phyloP scores from a whole-genome alignment of 2,113 vertebrate genomes.

The Onychostruthus taczanowskii region DNA sequence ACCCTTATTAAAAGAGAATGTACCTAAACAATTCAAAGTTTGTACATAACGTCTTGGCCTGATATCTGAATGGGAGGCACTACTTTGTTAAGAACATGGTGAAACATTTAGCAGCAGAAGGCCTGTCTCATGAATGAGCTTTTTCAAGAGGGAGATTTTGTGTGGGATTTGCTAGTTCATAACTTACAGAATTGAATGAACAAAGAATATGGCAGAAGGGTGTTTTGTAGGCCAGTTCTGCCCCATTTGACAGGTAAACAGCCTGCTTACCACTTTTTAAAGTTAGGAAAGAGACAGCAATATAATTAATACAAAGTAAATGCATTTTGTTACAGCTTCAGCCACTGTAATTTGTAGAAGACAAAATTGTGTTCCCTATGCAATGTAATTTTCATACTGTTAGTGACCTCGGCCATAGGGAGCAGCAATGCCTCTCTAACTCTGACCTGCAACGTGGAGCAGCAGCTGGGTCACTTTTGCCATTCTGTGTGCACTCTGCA shows the following conservation, averaged over 20 bases:
- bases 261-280: background rate
- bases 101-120: background rate
- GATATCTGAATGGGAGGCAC: background rate
- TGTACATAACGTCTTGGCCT: background rate
- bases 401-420: background rate
- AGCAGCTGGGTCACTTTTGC: background rate
- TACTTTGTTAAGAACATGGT: background rate
- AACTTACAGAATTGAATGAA: background rate
- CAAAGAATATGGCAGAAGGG: background rate
- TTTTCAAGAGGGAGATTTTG: background rate
- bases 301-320: background rate
- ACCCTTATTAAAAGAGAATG: background rate
- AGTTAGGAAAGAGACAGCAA: background rate
- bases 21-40: background rate
- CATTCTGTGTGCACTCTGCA: background rate
- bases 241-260: background rate
- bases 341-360: background rate
- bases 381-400: background rate
- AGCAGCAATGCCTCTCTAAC: background rate
- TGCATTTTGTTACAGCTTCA: background rate
- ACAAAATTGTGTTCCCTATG: background rate
- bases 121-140: background rate
- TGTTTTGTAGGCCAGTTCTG: background rate
- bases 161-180: background rate
- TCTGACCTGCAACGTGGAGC: background rate